These are phyloP conservation scores for Isurus oxyrinchus DNA, from an alignment of 2,113 vertebrate species.

Conservation along the genomic window DNA sequence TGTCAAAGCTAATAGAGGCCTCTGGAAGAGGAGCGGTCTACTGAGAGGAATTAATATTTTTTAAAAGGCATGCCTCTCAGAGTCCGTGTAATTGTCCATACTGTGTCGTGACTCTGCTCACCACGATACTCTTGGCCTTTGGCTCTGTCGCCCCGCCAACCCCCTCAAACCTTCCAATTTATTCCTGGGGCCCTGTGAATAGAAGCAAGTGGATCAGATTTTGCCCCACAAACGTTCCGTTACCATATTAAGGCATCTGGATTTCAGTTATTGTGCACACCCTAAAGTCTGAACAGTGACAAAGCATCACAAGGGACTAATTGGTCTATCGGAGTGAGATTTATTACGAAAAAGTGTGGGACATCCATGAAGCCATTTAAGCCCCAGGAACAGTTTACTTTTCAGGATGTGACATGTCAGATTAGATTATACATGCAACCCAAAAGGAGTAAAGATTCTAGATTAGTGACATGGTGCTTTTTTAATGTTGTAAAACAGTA, in stretches of 20 bases:
- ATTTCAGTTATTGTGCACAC: not conserved
- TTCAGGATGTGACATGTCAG: not conserved
- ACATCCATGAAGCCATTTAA: not conserved
- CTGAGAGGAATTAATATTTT: slow-evolving; percentile 29
- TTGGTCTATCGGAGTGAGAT: not conserved
- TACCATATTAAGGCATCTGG: not conserved
- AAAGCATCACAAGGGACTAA: not conserved
- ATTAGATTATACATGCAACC: not conserved
- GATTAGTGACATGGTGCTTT: not conserved
- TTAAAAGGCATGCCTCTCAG: not conserved
- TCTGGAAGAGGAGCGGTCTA: not conserved
- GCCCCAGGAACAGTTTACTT: not conserved
- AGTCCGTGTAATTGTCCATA: not conserved
- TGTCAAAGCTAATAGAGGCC: not conserved
- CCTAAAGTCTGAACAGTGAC: not conserved
- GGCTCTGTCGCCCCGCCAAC: not conserved
- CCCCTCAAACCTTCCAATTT: not conserved
- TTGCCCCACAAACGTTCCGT: not conserved
- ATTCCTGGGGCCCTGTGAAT: not conserved
- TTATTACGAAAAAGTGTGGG: not conserved
- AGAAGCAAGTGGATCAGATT: not conserved
- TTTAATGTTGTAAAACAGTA: not conserved
- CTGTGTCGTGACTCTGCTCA: not conserved
- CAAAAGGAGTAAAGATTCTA: not conserved
- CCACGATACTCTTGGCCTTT: not conserved